These are phyloP conservation scores for Addax nasomaculatus DNA, from an alignment of 2,113 vertebrate genomes.

Conservation along the genomic window DNA sequence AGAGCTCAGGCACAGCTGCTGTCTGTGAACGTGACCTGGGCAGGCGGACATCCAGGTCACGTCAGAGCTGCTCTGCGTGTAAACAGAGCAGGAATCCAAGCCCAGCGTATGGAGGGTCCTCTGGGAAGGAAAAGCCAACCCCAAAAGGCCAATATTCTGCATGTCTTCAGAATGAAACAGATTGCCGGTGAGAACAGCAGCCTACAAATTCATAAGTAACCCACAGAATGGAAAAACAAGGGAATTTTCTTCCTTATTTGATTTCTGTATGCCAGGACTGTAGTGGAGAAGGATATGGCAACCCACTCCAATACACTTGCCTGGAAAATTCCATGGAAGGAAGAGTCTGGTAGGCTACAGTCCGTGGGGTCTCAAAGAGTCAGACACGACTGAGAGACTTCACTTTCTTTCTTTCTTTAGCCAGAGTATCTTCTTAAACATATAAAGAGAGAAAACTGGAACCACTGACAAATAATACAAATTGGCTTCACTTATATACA, in stretches of 20 bases:
- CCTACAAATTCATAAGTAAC: background rate
- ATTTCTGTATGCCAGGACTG: background rate
- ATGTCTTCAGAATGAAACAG: background rate
- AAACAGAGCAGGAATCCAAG: background rate
- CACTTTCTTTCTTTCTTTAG: background rate
- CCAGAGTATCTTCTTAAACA: background rate
- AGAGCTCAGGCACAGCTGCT: background rate
- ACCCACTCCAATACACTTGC: background rate
- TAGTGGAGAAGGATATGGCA: background rate
- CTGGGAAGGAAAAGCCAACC: background rate
- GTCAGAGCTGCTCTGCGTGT: background rate
- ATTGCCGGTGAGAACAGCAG: background rate
- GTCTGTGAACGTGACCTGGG: rapidly evolving
- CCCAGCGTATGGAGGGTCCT: background rate
- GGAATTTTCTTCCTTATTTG: background rate
- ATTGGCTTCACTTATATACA: background rate
- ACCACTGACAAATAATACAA: background rate
- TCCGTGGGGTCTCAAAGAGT: background rate
- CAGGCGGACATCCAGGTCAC: background rate
- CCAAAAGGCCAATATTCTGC: background rate
- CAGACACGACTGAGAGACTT: rapidly evolving
- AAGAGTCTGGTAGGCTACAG: background rate
- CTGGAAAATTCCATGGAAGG: background rate
- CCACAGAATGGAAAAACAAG: background rate
- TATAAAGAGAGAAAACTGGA: background rate